Evolutionary conservation across 2,113 vertebrate species (phyloP).

Genomic region (Scomber colias): DNA sequence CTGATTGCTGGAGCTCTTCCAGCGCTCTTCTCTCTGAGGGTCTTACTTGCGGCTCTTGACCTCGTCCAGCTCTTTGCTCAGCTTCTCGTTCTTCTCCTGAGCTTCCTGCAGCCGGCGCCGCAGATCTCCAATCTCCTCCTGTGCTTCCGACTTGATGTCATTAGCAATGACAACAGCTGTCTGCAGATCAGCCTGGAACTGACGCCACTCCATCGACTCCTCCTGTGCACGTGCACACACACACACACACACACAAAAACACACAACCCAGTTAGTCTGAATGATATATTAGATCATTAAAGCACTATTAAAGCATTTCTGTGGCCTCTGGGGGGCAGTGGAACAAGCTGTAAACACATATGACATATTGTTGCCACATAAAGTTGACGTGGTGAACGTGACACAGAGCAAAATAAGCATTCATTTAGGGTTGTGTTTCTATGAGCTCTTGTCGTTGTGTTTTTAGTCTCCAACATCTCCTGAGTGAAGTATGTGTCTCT

Average conservation of each 20-base stretch:
- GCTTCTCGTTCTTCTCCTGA: slow-evolving; percentile 94
- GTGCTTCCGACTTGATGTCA: slow-evolving; percentile 96
- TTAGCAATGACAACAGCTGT: slow-evolving; percentile 97
- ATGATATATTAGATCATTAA: slow-evolving; percentile 5
- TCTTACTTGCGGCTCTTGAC: slow-evolving; percentile 95
- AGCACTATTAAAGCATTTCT: not conserved
- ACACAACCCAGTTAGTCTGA: slow-evolving; percentile 3
- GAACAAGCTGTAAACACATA: not conserved
- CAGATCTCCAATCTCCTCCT: slow-evolving; percentile 96
- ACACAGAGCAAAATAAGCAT: too few relatives aligned
- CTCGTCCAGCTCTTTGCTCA: slow-evolving; percentile 94
- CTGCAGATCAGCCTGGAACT: slow-evolving; percentile 97
- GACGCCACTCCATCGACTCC: slow-evolving; percentile 96
- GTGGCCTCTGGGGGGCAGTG: not conserved
- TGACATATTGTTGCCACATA: too few relatives aligned
- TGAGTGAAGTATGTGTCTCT: too few relatives aligned
- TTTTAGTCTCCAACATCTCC: too few relatives aligned
- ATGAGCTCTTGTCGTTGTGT: too few relatives aligned
- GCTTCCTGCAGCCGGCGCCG: slow-evolving; percentile 92
- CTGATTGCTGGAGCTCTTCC: slow-evolving; percentile 1
- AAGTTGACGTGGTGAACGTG: too few relatives aligned
- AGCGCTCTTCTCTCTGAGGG: not conserved
- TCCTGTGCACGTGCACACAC: slow-evolving; percentile 81
- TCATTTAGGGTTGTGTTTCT: too few relatives aligned
- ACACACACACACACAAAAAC: slow-evolving; percentile 10